Percentiles rank a stretch among this genome's conserved stretches.
Conservation (phyloP, 1,140 invertebrate species). For the Platorchestia sp. region DNA sequence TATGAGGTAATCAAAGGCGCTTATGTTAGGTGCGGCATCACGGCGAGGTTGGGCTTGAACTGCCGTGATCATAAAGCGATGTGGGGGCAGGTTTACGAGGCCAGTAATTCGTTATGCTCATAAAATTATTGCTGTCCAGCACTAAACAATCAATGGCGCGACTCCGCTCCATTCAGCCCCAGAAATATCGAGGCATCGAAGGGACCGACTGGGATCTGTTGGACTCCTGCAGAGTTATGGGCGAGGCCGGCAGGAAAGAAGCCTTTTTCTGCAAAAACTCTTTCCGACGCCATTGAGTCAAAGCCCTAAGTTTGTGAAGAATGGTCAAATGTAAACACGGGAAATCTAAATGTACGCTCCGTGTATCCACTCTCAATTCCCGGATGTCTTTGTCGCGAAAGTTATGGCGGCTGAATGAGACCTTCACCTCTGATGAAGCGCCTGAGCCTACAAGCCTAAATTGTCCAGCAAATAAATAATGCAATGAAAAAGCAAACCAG, state of each 20-base stretch:
- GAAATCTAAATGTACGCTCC: not conserved
- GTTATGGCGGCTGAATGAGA: not conserved
- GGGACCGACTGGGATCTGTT: not conserved
- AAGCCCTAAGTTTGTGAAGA: not conserved
- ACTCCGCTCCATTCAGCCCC: not conserved
- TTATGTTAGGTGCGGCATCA: not conserved
- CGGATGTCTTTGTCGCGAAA: no score
- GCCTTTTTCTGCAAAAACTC: not conserved
- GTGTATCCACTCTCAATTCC: no score
- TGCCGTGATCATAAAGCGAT: not conserved
- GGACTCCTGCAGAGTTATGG: not conserved
- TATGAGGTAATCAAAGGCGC: not conserved
- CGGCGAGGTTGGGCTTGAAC: not conserved
- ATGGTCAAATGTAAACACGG: not conserved
- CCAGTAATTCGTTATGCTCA: not conserved
- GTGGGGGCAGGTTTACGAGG: not conserved
- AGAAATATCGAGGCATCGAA: constrained; percentile 3
- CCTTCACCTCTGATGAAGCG: not conserved
- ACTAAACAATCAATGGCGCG: constrained; percentile 17
- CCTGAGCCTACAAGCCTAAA: not conserved
- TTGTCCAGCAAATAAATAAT: not conserved
- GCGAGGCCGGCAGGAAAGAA: not conserved
- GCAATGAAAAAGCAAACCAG: no score
- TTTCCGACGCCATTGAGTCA: not conserved
- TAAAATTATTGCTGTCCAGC: constrained; percentile 20